Conservation (phyloP, 2,797 vertebrate species). For the Trichosurus vulpecula region DNA sequence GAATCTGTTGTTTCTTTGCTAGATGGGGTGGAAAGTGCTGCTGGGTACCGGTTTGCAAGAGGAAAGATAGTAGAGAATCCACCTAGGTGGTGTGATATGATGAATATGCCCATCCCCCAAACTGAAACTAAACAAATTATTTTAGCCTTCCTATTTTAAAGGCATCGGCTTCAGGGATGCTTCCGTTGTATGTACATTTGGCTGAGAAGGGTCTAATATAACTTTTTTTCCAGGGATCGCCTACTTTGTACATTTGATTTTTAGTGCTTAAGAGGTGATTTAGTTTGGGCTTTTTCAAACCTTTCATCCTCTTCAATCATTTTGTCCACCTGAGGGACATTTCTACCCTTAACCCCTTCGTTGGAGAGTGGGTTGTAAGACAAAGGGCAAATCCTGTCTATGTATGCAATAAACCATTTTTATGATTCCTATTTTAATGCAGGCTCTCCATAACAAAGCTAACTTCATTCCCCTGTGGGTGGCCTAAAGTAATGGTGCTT, state of each 20-base stretch:
- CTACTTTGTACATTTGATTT: background rate
- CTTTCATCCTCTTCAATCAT: background rate
- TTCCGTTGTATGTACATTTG: background rate
- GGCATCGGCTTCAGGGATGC: background rate
- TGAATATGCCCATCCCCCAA: background rate
- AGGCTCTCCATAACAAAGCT: background rate
- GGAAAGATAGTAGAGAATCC: background rate
- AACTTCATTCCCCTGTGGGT: background rate
- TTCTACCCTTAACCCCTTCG: background rate
- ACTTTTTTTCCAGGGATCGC: background rate
- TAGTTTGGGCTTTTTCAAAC: background rate
- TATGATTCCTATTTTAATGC: background rate
- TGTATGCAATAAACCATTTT: background rate
- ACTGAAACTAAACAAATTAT: background rate
- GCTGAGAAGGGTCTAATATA: background rate
- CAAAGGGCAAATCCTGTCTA: background rate
- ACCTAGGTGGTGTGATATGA: background rate
- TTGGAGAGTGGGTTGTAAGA: background rate
- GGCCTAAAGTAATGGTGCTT: background rate
- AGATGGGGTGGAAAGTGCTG: background rate
- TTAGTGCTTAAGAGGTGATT: background rate
- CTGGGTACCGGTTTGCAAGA: background rate
- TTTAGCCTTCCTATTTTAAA: background rate
- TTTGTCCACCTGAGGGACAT: background rate
- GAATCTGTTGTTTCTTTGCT: slow-evolving; percentile 1